Evolutionary conservation across 2,797 vertebrate species (phyloP).

Genomic region (Semotilus atromaculatus): DNA sequence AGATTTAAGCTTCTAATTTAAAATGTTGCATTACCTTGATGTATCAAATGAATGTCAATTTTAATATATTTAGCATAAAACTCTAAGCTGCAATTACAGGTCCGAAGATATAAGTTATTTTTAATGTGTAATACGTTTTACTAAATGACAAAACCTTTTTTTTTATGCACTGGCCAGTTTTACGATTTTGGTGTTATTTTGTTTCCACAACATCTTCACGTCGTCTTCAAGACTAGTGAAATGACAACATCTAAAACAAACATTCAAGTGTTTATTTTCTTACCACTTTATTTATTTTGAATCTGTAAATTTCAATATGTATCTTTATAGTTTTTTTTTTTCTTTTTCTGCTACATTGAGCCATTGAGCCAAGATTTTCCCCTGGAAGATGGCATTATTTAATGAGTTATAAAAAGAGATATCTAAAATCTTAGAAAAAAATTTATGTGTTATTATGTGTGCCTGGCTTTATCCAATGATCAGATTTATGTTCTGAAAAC

Average conservation of each 20-base stretch:
- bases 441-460: no score
- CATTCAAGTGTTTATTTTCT: neutral
- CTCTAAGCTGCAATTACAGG: neutral
- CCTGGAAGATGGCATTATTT: no score
- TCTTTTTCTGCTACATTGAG: no score
- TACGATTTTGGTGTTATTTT: neutral
- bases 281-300: neutral
- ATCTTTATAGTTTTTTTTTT: neutral
- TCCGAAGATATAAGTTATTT: neutral
- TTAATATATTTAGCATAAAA: neutral
- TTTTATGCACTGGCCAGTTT: neutral
- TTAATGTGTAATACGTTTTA: neutral
- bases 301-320: neutral
- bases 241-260: neutral
- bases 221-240: neutral
- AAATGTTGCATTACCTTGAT: neutral
- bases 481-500: neutral
- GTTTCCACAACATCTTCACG: neutral
- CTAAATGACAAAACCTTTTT: neutral
- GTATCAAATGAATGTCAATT: neutral
- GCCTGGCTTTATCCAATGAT: neutral
- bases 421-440: no score
- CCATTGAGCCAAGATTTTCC: neutral
- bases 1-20: neutral
- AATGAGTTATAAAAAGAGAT: no score